Evolutionary conservation across 2,888 invertebrate genomes (phyloP), one percentile per base, ranked within the genome.

Genomic region (Nycteola revayana): DNA sequence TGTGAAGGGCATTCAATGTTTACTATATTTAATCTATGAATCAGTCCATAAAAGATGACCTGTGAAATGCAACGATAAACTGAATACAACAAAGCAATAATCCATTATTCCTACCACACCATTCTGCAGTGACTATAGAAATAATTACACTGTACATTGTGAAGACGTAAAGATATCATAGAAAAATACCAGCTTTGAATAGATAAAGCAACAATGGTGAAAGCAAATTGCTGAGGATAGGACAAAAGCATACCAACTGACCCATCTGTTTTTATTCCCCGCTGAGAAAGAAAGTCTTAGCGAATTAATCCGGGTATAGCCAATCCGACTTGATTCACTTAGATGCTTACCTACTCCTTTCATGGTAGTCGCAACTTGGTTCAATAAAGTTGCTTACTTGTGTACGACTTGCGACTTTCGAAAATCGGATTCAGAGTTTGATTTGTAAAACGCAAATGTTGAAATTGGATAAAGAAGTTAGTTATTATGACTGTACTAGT

Each of bases 291-390:
- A n/a, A 66, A 59, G 32, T 70, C 72, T 75, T 66, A 66, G 70
- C 72, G 66, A 76, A 80, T 81, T 83, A 81, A 82, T 81, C 62
- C 63, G 63, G 60, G 51, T 66, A 57, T 71, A 66, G 74, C 69
- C 60, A 66, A 46, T 50, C 18, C 42, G 47, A 59, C 47, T 49
- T 51, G 62, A 66, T 69, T 75, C 67, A 66, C 56, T 69, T 66
- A 66, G 61, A 59, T 61, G n/a, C n/a, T n/a, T n/a, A n/a, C n/a
- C n/a, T n/a, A 63, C 64, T 53, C 9, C 60, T 71, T 73, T 67
- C 70, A 57, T 57, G 46, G 25, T 27, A n/a, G n/a, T n/a, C n/a
- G n/a, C n/a, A 8, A 2, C 5, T 7, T 6, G 10, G 25, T 24
- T 10, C 20, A 4, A 10, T 10, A n/a, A n/a, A 18, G 27, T 9